A percentile compares a stretch with the other conserved stretches of the same genome.
These are phyloP conservation scores for Ametastegia equiseti DNA, from an alignment of 2,888 invertebrate genomes.

Conservation along the genomic window DNA sequence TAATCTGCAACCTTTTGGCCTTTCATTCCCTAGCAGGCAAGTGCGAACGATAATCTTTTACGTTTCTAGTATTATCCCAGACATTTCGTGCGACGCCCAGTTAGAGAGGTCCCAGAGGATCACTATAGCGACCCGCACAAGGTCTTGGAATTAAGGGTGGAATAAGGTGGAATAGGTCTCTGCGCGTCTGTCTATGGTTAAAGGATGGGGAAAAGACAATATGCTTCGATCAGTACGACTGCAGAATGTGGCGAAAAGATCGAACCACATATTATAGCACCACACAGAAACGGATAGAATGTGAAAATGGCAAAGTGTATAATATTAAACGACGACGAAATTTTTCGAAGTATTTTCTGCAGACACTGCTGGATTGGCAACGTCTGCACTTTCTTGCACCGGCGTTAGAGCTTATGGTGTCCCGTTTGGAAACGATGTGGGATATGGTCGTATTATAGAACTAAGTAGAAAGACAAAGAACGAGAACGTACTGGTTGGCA, in stretches of 20 bases:
- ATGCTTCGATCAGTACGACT: background rate
- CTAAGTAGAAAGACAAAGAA: background rate
- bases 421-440: background rate
- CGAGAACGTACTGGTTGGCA: background rate
- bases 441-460: background rate
- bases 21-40: conserved; percentile 11
- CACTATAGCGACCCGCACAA: background rate
- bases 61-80: conserved; percentile 16
- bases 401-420: background rate
- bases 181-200: background rate
- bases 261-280: background rate
- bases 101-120: background rate
- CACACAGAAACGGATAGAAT: background rate
- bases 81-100: background rate
- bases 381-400: background rate
- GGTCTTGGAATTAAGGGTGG: background rate
- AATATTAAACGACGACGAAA: background rate
- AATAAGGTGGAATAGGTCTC: background rate
- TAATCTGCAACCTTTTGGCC: background rate
- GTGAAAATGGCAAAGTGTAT: background rate
- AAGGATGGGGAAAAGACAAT: background rate
- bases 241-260: background rate
- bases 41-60: conserved; percentile 15
- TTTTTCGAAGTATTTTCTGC: background rate
- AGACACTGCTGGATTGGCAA: background rate